Conservation (phyloP, 2,797 vertebrate genomes). For the Siniperca scherzeri region DNA sequence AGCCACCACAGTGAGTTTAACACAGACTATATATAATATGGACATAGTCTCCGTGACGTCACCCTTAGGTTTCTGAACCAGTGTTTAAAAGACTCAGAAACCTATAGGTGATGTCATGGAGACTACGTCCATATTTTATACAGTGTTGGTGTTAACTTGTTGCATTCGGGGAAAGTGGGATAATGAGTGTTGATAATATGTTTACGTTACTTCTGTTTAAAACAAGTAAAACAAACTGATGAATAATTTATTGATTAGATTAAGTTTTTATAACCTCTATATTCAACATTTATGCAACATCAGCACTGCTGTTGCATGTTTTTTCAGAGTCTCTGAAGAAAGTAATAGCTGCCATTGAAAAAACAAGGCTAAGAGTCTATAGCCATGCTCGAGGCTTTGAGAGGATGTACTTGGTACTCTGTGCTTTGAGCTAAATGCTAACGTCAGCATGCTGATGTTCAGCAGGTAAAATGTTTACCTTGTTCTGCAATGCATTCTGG, state of each 20-base stretch:
- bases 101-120: too few species aligned
- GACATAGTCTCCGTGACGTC: too few species aligned
- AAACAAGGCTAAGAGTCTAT: neutral
- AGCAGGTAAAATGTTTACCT: neutral
- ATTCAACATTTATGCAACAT: neutral
- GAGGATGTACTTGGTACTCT: neutral
- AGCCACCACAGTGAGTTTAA: too few species aligned
- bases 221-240: neutral
- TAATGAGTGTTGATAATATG: neutral
- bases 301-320: neutral
- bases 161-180: neutral
- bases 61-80: too few species aligned
- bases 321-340: neutral
- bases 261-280: neutral
- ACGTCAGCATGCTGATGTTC: neutral
- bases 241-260: neutral
- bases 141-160: neutral
- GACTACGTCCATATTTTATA: too few species aligned
- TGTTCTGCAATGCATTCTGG: conserved; percentile 1
- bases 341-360: neutral
- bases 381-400: neutral
- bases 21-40: too few species aligned
- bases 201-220: neutral
- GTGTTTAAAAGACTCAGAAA: too few species aligned
- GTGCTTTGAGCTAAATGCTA: neutral